Percentiles rank a stretch among this genome's conserved stretches.
phyloP scores from a whole-genome alignment of 2,888 invertebrate genomes.

The Dorcus hopei region DNA sequence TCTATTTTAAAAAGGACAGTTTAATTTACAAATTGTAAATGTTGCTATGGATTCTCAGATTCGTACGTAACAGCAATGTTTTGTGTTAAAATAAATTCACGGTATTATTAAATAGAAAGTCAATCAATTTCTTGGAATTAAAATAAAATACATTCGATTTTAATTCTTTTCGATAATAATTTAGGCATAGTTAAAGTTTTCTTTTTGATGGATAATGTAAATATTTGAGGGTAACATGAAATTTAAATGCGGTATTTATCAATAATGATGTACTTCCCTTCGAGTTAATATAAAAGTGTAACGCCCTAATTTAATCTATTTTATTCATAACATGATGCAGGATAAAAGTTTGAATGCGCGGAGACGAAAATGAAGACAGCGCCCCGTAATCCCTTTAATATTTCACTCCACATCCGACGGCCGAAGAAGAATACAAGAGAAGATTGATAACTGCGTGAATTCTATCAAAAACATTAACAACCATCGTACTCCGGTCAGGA shows the following conservation, averaged over 20 bases:
- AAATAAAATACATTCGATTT: too few relatives aligned
- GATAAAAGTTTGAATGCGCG: slow-evolving; percentile 34
- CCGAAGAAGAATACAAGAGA: slow-evolving; percentile 37
- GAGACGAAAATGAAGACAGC: slow-evolving; percentile 30
- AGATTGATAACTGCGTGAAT: slow-evolving; percentile 45
- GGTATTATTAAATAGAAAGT: too few relatives aligned
- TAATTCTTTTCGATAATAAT: too few relatives aligned
- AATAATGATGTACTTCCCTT: not conserved
- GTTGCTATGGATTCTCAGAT: too few relatives aligned
- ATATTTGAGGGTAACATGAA: not conserved
- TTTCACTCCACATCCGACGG: slow-evolving; percentile 39
- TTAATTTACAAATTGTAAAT: too few relatives aligned
- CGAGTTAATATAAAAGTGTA: not conserved
- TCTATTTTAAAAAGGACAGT: too few relatives aligned
- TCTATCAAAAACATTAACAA: slow-evolving; percentile 45
- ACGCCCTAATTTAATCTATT: slow-evolving; percentile 32
- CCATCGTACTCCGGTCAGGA: slow-evolving; percentile 36
- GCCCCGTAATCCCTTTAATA: slow-evolving; percentile 37
- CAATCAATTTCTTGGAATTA: too few relatives aligned
- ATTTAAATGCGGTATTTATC: not conserved
- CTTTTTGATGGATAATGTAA: too few relatives aligned
- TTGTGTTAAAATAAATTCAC: too few relatives aligned
- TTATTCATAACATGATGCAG: slow-evolving; percentile 34
- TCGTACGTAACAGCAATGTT: too few relatives aligned
- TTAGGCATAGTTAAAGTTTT: too few relatives aligned